Evolutionary conservation across 2,113 vertebrate genomes (phyloP), one percentile per base, ranked within the genome.

Genomic region (Anguilla rostrata): DNA sequence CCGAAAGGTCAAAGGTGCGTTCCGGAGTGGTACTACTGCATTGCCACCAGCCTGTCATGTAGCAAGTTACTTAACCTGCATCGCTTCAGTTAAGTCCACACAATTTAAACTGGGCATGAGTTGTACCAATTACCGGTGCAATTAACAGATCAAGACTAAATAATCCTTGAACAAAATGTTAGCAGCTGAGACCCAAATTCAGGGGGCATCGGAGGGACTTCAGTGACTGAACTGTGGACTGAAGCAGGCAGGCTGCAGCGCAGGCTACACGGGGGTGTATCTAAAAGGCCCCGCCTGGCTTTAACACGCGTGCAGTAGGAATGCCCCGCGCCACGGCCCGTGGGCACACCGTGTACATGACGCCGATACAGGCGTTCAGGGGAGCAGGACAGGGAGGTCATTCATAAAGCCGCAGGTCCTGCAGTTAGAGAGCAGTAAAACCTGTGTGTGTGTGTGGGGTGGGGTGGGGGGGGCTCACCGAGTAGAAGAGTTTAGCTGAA

Each of bases 401-500:
- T 53, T 9, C 14, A 41, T 9, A 29, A 84, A 56, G 49, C 34
- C 7, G 1, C 11, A 63, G 22, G 56, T 3, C 7, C 57, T 18
- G 26, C 40, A 63, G 14, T 85, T 41, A n/a, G 29, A 6, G 3
- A 22, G 22, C 84, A 80, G 15, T 82, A 43, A 75, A 75, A 75
- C 26, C 9, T 34, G n/a, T n/a, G 11, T 34, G 26, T 34, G 71
- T 9, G 12, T 6, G 20, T 26, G n/a, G 41, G 57, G 81, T 11
- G n/a, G 56, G 49, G 29, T 20, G 14, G 81, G 3, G 75, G 46
- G 11, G 16, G 98, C 98, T 97, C 91, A 99, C 98, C 88, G 98
- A 98, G 93, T 98, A 97, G 94, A 98, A 97, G 95, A 97, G 94
- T 90, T 97, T 97, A 95, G 98, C 98, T 97, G 98, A 97, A 98